phyloP scores from a whole-genome alignment of 2,888 invertebrate species.

The Asteroscopus sphinx region DNA sequence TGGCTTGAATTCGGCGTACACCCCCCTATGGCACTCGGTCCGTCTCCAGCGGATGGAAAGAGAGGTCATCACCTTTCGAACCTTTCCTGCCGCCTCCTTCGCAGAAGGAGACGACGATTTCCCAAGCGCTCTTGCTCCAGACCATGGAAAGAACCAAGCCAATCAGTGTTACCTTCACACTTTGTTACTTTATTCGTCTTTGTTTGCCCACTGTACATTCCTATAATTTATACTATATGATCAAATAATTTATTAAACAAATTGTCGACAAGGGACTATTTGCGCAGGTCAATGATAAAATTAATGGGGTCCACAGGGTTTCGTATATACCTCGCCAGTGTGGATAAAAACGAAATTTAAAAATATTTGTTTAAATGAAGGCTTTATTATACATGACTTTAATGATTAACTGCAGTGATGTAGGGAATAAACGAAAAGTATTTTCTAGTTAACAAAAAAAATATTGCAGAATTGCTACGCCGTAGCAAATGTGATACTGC shows the following conservation, averaged over 20 bases:
- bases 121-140: no score
- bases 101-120: no score
- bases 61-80: no score
- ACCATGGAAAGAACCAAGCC: no score
- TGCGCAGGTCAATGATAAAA: constrained; percentile 51
- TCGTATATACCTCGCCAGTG: constrained; percentile 27
- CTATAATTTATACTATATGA: constrained; percentile 12
- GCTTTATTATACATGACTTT: constrained; percentile 27
- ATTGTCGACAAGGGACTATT: constrained; percentile 51
- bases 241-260: constrained; percentile 52
- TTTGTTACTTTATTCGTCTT: no score
- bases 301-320: constrained; percentile 54
- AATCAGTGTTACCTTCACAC: not conserved
- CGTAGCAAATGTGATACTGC: no score
- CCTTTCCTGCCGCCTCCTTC: no score
- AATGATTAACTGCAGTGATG: constrained; percentile 25
- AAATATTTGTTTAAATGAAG: constrained; percentile 19
- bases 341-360: constrained; percentile 39
- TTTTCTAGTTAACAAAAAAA: not conserved
- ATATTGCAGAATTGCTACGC: not conserved
- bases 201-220: constrained; percentile 1
- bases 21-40: no score
- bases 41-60: no score
- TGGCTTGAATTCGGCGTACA: no score
- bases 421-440: constrained; percentile 2